These are phyloP conservation scores for Porites rus DNA, from an alignment of 92 coral and sea anemone species.

Conservation along the genomic window DNA sequence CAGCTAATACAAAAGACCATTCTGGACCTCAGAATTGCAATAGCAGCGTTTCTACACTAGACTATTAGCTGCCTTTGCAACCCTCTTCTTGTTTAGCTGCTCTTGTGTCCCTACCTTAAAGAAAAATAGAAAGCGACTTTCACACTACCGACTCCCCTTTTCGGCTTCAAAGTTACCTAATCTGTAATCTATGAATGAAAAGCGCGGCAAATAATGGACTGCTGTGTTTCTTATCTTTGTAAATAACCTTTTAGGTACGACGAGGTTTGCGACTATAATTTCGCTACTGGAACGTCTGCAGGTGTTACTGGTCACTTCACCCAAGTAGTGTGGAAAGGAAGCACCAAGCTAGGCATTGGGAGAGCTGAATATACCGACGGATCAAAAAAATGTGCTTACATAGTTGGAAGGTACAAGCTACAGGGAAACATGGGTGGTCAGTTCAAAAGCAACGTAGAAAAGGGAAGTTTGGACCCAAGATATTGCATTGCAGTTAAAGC, in stretches of 20 bases:
- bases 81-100: no score
- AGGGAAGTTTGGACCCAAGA: conserved; percentile 72
- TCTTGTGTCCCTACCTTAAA: no score
- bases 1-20: no score
- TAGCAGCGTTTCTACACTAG: no score
- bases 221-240: neutral
- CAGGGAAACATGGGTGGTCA: conserved; percentile 67
- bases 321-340: conserved; percentile 88
- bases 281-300: conserved; percentile 37
- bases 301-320: conserved; percentile 81
- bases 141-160: no score
- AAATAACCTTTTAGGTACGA: conserved; percentile 38
- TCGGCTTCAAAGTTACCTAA: no score
- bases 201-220: neutral
- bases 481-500: conserved; percentile 18
- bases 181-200: no score
- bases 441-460: conserved; percentile 70
- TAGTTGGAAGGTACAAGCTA: conserved; percentile 91
- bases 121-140: no score
- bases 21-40: no score
- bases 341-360: conserved; percentile 83
- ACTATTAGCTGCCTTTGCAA: no score
- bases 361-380: conserved; percentile 44
- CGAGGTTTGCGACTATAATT: conserved; percentile 55
- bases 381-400: conserved; percentile 74